Base-by-base conservation (phyloP, 2,113 vertebrate species). In the Periophthalmus modestus region DNA sequence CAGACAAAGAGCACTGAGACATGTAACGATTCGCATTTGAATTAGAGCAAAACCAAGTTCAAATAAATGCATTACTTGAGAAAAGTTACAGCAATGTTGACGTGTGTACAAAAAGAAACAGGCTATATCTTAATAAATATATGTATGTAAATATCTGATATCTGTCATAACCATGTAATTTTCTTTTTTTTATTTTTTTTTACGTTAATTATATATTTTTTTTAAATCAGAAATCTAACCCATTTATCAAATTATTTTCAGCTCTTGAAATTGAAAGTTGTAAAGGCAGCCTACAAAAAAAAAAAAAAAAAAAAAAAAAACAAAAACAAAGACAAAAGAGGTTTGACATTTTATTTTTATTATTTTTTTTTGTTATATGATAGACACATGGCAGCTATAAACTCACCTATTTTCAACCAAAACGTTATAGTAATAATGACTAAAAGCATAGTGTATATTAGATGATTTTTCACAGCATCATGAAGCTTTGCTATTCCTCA, bases 1-100 rank as follows among this genome's bases (percentile, higher is more conserved):
- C 77, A 87, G 86, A 89, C 84, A 85, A 88, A 85, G 67, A 82
- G 83, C 85, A 69, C 52, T 69, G 77, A 78, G 74, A 76, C 88
- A 87, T 89, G 85, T 85, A 79, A 73, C 39, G 76, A 61, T 74
- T 83, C 89, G 2, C 39, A 43, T 43, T 43, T 43, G 39, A 43
- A 43, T 43, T 43, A 10, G 7, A 10, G 39, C 39, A 43, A 43
- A 43, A 43, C 10, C 7, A 43, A 43, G 39, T 43, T 43, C 7
- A 43, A 43, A 43, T 43, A 11, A 10, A 43, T 43, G 7, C 7
- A 43, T 43, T 10, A 10, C 39, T 43, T 9, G 39, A 43, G 71
- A 34, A 82, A 84, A 85, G 82, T 84, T 84, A 79, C 62, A 83
- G 77, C 74, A 66, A 78, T 82, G 70, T 66, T 83, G 71, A 73